Evolutionary conservation across 2,888 invertebrate genomes (phyloP).

Genomic region (Platycnemis pennipes): DNA sequence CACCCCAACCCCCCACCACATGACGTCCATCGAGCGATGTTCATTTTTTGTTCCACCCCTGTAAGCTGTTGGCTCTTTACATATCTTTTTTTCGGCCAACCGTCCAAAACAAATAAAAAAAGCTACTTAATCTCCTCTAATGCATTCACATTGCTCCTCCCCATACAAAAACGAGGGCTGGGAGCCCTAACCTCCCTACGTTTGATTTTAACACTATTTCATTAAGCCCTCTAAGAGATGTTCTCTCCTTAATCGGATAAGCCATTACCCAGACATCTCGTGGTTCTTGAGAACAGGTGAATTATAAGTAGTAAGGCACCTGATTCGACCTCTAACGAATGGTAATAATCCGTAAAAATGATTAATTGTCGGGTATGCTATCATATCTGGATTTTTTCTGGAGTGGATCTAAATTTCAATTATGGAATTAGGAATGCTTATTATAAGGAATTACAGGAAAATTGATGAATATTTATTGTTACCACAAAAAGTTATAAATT

Average conservation of each 20-base stretch:
- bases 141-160: neutral
- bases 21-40: constrained; percentile 1
- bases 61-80: neutral
- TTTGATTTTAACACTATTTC: neutral
- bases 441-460: no score
- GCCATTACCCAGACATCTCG: neutral
- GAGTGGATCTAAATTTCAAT: no score
- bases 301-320: no score
- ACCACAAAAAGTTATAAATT: no score
- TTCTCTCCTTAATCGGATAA: neutral
- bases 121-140: neutral
- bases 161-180: neutral
- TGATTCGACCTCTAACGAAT: no score
- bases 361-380: no score
- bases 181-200: neutral
- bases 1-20: neutral
- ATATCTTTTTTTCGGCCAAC: neutral
- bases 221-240: neutral
- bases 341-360: no score
- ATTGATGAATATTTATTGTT: no score
- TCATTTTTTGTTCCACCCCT: neutral
- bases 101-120: neutral
- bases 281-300: no score
- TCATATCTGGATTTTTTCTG: no score
- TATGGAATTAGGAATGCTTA: no score